Evolutionary conservation across 2,888 invertebrate genomes (phyloP).

Genomic region (Drosophila quinaria): DNA sequence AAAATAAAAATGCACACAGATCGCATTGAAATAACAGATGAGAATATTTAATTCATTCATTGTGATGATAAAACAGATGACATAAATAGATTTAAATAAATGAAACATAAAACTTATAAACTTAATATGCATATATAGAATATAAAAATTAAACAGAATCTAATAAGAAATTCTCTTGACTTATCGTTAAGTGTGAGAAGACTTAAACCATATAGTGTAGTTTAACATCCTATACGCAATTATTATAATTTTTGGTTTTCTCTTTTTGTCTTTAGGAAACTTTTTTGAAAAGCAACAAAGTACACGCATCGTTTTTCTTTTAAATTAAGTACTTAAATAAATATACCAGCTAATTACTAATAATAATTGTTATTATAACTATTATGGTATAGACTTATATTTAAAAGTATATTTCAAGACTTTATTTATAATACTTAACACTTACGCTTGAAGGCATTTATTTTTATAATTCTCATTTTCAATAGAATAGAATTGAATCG

Average conservation of each 20-base stretch:
- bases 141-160: slow-evolving; percentile 27
- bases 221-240: slow-evolving; percentile 24
- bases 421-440: slow-evolving; percentile 73
- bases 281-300: slow-evolving; percentile 73
- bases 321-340: slow-evolving; percentile 41
- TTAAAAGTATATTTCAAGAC: slow-evolving; percentile 60
- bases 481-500: not conserved
- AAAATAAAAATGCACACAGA: slow-evolving; percentile 64
- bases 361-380: slow-evolving; percentile 27
- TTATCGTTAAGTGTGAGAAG: slow-evolving; percentile 23
- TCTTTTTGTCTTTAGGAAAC: slow-evolving; percentile 75
- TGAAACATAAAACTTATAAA: slow-evolving; percentile 42
- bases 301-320: slow-evolving; percentile 41
- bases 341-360: slow-evolving; percentile 46
- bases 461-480: slow-evolving; percentile 15
- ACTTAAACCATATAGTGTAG: slow-evolving; percentile 26
- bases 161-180: slow-evolving; percentile 31
- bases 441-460: slow-evolving; percentile 78
- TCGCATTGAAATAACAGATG: slow-evolving; percentile 54
- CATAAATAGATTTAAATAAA: slow-evolving; percentile 34
- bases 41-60: slow-evolving; percentile 65
- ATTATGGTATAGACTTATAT: slow-evolving; percentile 40
- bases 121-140: slow-evolving; percentile 22
- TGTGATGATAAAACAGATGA: slow-evolving; percentile 40
- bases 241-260: slow-evolving; percentile 28